Evolutionary conservation across 2,888 invertebrate genomes (phyloP).

Genomic region (Phymatocera aterrima): DNA sequence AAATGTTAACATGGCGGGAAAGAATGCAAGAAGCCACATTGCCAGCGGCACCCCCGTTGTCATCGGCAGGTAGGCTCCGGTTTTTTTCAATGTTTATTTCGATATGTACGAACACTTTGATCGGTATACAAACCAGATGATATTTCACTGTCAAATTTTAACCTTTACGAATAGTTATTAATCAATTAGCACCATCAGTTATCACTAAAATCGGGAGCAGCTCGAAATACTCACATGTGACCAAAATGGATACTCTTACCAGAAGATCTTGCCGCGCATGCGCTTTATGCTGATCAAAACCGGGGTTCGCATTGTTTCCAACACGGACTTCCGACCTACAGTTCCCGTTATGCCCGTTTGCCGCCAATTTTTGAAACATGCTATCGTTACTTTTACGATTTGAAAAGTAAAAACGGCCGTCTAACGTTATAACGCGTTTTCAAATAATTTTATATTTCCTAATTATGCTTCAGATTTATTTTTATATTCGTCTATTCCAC

Average conservation of each 20-base stretch:
- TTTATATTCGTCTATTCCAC: too few relatives aligned
- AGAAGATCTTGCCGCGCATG: slow-evolving; percentile 86
- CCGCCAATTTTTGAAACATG: background rate
- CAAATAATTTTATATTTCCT: too few relatives aligned
- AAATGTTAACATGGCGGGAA: slow-evolving; percentile 77
- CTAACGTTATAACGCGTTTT: background rate
- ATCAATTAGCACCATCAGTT: slow-evolving; percentile 63
- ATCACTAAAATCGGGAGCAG: slow-evolving; percentile 68
- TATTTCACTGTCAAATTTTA: slow-evolving; percentile 58
- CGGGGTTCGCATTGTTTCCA: slow-evolving; percentile 66
- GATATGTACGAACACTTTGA: slow-evolving; percentile 45
- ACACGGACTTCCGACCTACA: slow-evolving; percentile 62
- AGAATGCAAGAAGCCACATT: slow-evolving; percentile 64
- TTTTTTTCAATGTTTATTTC: slow-evolving; percentile 36
- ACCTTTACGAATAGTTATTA: slow-evolving; percentile 54
- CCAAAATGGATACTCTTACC: slow-evolving; percentile 92
- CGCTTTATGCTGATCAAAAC: slow-evolving; percentile 78
- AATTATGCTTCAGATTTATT: too few relatives aligned
- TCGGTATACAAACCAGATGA: slow-evolving; percentile 50
- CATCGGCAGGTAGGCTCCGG: slow-evolving; percentile 55
- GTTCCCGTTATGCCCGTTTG: slow-evolving; percentile 48
- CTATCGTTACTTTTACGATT: background rate
- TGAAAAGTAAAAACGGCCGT: background rate
- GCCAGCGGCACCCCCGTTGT: slow-evolving; percentile 62
- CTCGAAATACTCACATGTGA: slow-evolving; percentile 89